Base-by-base conservation (phyloP, 2,113 vertebrate genomes). In the Macrotis lagotis region DNA sequence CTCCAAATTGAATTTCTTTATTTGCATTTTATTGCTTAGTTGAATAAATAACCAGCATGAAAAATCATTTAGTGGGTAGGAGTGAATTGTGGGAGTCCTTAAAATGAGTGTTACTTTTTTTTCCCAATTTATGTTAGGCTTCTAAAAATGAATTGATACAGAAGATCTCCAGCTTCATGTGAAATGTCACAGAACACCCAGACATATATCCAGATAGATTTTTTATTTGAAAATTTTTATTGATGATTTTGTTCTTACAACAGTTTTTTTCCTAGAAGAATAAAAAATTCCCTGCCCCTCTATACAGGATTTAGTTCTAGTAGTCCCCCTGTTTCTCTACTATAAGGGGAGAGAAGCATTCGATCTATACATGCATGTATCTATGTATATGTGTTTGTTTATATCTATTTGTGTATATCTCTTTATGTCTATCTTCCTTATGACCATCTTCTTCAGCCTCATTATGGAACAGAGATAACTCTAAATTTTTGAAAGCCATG, bases 1-100 rank as follows among this genome's bases (percentile, higher is more conserved):
- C 89, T 91, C 88, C 12, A 0, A 50, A 26, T 25, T 53, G 2
- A 89, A 53, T 59, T 37, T 48, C 44, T 0, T 53, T 90, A 25
- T 47, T 55, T 19, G 0, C 0, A 12, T 93, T 93, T 94, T n/a
- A 0, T 0, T 16, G 19, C 28, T 28, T 10, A 8, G 2, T 48
- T 44, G 6, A 48, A 66, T 89, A 92, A 91, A 49, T 90, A 51
- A 59, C 91, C 92, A 10, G 50, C 91, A 26, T 8, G 37, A 25
- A 2, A 51, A 91, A 48, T 0, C 47, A n/a, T 11, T 26, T 37
- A 7, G 51, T 16, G 53, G 3, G 55, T 59, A 59, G 55, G 55
- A 31, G 11, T 59, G 55, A 37, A 59, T 66, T 66, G 55, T 0
- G 11, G 28, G 31, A 66, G 55, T 3, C 55, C 55, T 66, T 66